phyloP scores from a whole-genome alignment of 2,113 vertebrate species.

The Perca schrenkii region DNA sequence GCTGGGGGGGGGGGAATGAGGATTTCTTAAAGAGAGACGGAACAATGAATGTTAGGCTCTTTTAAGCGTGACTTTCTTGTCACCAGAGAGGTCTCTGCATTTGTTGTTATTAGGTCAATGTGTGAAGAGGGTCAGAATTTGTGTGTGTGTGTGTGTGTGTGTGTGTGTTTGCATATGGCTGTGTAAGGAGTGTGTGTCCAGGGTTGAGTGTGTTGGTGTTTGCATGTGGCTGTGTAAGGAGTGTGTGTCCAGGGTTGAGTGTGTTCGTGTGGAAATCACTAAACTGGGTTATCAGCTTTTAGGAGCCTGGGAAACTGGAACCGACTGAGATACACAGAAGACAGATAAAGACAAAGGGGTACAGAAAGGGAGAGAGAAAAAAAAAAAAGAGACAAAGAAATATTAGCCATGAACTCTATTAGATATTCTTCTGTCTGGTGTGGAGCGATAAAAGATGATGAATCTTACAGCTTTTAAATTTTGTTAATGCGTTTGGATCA shows the following conservation, averaged over 20 bases:
- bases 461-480: background rate
- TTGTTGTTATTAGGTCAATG: constrained; percentile 33
- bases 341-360: constrained; percentile 64
- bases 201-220: constrained; percentile 30
- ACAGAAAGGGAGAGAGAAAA: constrained; percentile 25
- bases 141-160: constrained; percentile 42
- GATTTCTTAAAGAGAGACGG: background rate
- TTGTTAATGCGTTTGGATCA: background rate
- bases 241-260: constrained; percentile 13
- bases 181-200: constrained; percentile 33
- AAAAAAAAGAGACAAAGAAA: constrained; percentile 6
- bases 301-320: constrained; percentile 74
- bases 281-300: constrained; percentile 71
- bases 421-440: background rate
- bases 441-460: background rate
- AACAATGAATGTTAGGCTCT: background rate
- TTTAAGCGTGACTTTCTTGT: constrained; percentile 1
- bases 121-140: constrained; percentile 11
- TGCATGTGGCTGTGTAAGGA: background rate
- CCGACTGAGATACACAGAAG: constrained; percentile 53
- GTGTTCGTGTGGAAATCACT: constrained; percentile 65
- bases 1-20: background rate
- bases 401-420: background rate
- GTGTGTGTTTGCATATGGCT: constrained; percentile 35
- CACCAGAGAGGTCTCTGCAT: constrained; percentile 18